Conservation (phyloP, 2,113 vertebrate species). For the Brienomyrus brachyistius region DNA sequence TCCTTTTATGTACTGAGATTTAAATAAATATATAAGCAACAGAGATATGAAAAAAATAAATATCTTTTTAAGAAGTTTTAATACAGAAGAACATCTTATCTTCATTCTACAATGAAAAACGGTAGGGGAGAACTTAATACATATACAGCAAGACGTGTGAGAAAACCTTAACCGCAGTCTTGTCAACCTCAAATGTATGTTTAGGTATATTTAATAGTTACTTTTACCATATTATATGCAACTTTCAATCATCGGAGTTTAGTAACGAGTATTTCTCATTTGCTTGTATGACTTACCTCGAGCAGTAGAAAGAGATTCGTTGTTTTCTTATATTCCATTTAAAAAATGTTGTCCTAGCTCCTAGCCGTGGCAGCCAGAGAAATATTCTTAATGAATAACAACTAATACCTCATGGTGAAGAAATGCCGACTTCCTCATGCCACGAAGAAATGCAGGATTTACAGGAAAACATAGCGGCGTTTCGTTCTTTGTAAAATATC, state of each 20-base stretch:
- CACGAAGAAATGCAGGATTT: neutral
- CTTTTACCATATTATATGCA: neutral
- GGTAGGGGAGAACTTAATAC: neutral
- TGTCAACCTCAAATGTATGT: neutral
- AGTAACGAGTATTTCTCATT: neutral
- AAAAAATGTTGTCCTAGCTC: neutral
- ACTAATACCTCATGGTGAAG: neutral
- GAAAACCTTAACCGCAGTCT: neutral
- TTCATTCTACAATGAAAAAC: conserved; percentile 70
- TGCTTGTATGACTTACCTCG: neutral
- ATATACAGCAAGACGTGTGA: neutral
- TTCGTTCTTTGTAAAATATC: neutral
- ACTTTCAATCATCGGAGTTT: neutral
- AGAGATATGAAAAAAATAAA: conserved; percentile 37
- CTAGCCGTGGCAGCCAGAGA: neutral
- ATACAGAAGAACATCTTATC: conserved; percentile 42
- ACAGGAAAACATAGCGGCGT: neutral
- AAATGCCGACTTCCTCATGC: neutral
- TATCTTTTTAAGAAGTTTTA: conserved; percentile 55
- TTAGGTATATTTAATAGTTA: neutral
- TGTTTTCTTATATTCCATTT: neutral
- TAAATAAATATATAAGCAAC: conserved; percentile 35
- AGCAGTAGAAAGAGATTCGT: neutral
- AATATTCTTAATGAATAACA: neutral
- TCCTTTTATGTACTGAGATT: conserved; percentile 45